Percentiles rank a stretch among this genome's conserved stretches.
Conservation (phyloP, 2,888 invertebrate species). For the Megalurothrips usitatus region DNA sequence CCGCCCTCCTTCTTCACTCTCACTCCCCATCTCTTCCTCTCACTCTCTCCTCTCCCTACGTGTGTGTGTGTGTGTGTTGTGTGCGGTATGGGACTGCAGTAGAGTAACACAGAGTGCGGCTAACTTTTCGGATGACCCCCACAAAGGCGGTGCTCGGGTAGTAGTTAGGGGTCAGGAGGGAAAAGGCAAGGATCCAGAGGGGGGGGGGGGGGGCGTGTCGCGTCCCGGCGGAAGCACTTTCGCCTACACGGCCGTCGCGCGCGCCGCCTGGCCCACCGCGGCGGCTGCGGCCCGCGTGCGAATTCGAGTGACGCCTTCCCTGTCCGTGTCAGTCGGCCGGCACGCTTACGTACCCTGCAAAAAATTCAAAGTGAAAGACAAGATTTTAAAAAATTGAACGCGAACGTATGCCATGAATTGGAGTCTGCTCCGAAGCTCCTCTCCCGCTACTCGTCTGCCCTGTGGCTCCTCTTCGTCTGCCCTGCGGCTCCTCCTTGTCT, state of each 20-base stretch:
- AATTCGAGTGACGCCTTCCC: background rate
- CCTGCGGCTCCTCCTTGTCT: too few species aligned
- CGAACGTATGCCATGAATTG: too few species aligned
- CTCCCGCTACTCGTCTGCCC: too few species aligned
- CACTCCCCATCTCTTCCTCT: background rate
- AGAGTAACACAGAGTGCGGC: background rate
- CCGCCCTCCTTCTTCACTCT: background rate
- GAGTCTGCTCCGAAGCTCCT: too few species aligned
- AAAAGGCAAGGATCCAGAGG: background rate
- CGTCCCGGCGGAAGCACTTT: background rate
- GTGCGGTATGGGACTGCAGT: background rate
- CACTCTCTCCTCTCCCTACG: background rate
- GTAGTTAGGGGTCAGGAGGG: background rate
- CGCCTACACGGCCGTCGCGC: conserved; percentile 4
- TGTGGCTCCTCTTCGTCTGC: too few species aligned
- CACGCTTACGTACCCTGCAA: too few species aligned
- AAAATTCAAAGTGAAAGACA: too few species aligned
- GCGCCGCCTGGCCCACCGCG: background rate
- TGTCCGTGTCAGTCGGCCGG: too few species aligned
- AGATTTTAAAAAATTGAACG: too few species aligned
- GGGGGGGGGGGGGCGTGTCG: background rate
- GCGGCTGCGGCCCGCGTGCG: background rate
- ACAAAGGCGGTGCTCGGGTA: background rate
- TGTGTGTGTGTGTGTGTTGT: background rate
- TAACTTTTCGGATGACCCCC: conserved; percentile 22